These are phyloP conservation scores for Malurus splendens DNA, from an alignment of 2,797 vertebrate genomes.

Conservation along the genomic window DNA sequence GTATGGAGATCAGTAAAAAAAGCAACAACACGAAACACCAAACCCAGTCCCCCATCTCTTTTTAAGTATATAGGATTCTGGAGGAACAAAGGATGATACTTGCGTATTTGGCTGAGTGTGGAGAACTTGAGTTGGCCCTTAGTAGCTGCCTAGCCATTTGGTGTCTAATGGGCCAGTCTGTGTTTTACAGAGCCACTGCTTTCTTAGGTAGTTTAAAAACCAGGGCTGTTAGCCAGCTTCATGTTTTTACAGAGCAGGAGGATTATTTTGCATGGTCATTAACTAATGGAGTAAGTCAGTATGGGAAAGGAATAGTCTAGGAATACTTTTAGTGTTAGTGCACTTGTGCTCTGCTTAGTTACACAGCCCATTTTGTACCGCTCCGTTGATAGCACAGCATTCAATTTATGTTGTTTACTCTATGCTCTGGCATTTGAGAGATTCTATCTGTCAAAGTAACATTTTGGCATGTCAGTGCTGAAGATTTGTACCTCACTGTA, in stretches of 20 bases:
- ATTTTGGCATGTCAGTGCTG: neutral
- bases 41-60: neutral
- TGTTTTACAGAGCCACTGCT: neutral
- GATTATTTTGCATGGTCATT: neutral
- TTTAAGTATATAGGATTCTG: neutral
- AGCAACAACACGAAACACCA: accelerated
- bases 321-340: neutral
- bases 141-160: neutral
- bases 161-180: neutral
- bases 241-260: neutral
- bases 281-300: neutral
- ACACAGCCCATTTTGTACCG: neutral
- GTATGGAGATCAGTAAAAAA: neutral
- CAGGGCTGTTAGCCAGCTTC: neutral
- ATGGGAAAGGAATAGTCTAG: neutral
- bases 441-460: neutral
- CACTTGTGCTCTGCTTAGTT: neutral
- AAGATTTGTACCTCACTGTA: neutral
- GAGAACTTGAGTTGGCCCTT: neutral
- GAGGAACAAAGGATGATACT: neutral
- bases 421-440: neutral
- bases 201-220: neutral
- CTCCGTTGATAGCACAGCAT: neutral
- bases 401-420: neutral
- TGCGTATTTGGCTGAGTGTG: neutral